These are phyloP conservation scores for Hylia prasina DNA, from an alignment of 2,113 vertebrate species.

Conservation along the genomic window DNA sequence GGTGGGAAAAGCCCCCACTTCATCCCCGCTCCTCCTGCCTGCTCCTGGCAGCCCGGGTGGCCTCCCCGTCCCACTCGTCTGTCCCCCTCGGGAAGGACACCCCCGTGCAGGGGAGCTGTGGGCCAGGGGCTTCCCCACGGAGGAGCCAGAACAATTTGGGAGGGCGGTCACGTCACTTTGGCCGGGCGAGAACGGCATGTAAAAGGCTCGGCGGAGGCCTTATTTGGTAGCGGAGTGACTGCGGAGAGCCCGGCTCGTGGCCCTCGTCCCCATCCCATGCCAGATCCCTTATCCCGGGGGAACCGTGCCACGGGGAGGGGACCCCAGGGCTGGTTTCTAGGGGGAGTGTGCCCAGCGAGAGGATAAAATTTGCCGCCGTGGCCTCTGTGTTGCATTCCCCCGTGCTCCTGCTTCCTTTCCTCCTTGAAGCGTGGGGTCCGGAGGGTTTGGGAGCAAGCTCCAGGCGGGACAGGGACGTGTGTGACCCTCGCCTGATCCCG, in stretches of 20 bases:
- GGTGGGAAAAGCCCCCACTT: background rate
- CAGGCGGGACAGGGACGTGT: background rate
- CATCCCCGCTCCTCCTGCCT: background rate
- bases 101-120: background rate
- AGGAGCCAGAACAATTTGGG: background rate
- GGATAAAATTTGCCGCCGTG: background rate
- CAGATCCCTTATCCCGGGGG: background rate
- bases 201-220: slow-evolving; percentile 20
- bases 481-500: background rate
- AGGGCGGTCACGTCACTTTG: background rate
- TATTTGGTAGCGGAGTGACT: slow-evolving; percentile 39
- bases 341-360: background rate
- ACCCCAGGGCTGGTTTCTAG: background rate
- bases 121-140: background rate
- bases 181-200: slow-evolving; percentile 4
- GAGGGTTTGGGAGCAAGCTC: background rate
- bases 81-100: rapidly evolving
- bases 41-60: background rate
- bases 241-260: background rate
- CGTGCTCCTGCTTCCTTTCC: background rate
- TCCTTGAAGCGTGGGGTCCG: background rate
- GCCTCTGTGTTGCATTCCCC: background rate
- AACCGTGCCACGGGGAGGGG: background rate
- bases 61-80: no score
- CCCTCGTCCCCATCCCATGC: background rate